Evolutionary conservation across 1,140 invertebrate species (phyloP).

Genomic region (Maconellicoccus hirsutus): DNA sequence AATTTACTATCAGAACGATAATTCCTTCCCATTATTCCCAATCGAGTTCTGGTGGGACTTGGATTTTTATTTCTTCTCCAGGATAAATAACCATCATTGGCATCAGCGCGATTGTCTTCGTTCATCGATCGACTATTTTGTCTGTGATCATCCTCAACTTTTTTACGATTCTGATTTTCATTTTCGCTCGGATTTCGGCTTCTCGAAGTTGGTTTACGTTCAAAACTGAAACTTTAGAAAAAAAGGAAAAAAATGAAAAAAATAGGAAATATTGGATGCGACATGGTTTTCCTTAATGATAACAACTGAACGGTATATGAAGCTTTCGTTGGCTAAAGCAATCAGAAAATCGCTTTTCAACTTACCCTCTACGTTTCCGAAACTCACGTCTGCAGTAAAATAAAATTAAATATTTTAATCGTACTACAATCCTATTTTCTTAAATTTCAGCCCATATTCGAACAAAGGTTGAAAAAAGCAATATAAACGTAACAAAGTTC

Average conservation of each 20-base stretch:
- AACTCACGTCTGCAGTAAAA: slow-evolving; percentile 11
- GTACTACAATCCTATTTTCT: background rate
- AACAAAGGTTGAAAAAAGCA: too few species aligned
- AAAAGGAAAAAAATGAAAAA: background rate
- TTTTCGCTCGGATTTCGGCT: slow-evolving; percentile 4
- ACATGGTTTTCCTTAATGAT: too few species aligned
- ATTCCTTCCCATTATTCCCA: slow-evolving; percentile 3
- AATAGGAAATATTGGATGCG: too few species aligned
- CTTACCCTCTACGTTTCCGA: slow-evolving; percentile 12
- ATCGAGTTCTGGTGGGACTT: background rate
- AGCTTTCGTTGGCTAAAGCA: too few species aligned
- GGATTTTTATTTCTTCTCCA: slow-evolving; percentile 15
- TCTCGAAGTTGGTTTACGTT: background rate
- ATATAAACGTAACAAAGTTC: too few species aligned
- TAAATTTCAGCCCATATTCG: background rate
- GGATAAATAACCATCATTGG: background rate
- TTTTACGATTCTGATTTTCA: slow-evolving; percentile 14
- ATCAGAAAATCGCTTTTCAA: background rate
- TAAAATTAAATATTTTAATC: background rate
- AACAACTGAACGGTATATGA: too few species aligned
- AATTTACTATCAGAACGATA: background rate
- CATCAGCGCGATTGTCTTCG: background rate
- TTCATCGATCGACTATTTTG: background rate
- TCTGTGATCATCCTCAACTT: background rate
- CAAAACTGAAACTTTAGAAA: background rate